phyloP scores from a whole-genome alignment of 2,888 invertebrate species.

The Rhimphoctona megacephalus region DNA sequence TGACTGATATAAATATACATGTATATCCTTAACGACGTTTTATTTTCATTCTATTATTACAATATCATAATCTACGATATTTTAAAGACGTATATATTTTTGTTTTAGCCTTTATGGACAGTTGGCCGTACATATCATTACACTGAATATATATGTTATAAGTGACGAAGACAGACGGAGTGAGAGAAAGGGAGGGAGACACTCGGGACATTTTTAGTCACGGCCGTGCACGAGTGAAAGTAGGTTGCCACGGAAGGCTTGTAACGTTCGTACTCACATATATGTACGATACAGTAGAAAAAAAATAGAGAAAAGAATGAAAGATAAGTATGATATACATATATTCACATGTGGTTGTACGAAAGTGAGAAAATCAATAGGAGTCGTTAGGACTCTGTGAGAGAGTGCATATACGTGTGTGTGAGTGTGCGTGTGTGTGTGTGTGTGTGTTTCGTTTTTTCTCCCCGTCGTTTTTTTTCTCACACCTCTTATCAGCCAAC shows the following conservation, averaged over 20 bases:
- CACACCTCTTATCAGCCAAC: slow-evolving; percentile 45
- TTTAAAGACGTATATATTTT: slow-evolving; percentile 3
- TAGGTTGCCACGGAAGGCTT: slow-evolving; percentile 70
- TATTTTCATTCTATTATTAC: not conserved
- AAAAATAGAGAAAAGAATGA: slow-evolving; percentile 63
- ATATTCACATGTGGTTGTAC: slow-evolving; percentile 72
- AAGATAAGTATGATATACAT: slow-evolving; percentile 68
- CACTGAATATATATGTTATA: not conserved
- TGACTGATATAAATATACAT: not conserved
- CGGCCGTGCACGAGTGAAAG: slow-evolving; percentile 72
- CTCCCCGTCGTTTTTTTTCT: slow-evolving; percentile 31
- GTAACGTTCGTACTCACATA: not conserved
- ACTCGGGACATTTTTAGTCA: slow-evolving; percentile 57
- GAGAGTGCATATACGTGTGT: not conserved
- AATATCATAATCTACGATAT: slow-evolving; percentile 20
- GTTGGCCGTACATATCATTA: slow-evolving; percentile 24
- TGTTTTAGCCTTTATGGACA: slow-evolving; percentile 10
- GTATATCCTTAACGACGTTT: slow-evolving; percentile 15
- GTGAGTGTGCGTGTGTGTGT: slow-evolving; percentile 34
- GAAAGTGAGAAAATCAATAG: slow-evolving; percentile 78
- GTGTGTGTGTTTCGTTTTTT: slow-evolving; percentile 60
- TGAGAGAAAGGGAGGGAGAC: slow-evolving; percentile 5
- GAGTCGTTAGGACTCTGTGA: slow-evolving; percentile 70
- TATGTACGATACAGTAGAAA: slow-evolving; percentile 43
- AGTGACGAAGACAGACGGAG: not conserved